A percentile compares a stretch with the other conserved stretches of the same genome.
Evolutionary conservation across 1,140 invertebrate species (phyloP).

Genomic region (Coboldia fuscipes): DNA sequence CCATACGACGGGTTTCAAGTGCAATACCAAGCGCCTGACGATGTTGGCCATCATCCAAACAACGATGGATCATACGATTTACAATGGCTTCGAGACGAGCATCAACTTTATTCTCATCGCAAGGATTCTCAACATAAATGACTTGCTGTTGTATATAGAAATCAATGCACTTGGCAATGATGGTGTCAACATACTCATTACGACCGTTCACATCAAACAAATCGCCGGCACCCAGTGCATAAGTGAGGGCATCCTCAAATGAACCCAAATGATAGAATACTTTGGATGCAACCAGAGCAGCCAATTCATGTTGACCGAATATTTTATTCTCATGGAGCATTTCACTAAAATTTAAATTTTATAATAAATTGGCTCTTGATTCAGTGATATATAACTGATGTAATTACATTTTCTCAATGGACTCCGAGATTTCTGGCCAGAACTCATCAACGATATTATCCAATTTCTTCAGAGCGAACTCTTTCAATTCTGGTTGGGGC

Average conservation of each 20-base stretch:
- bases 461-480: conserved; percentile 77
- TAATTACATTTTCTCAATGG: conserved; percentile 83
- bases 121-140: conserved; percentile 34
- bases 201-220: conserved; percentile 85
- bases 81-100: conserved; percentile 81
- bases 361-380: not conserved
- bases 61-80: conserved; percentile 90
- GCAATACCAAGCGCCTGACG: conserved; percentile 86
- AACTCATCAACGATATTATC: conserved; percentile 92
- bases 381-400: not conserved
- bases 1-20: conserved; percentile 87
- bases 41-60: conserved; percentile 82
- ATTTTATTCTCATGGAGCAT: conserved; percentile 81
- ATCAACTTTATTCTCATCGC: conserved; percentile 54
- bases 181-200: conserved; percentile 93
- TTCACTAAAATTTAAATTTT: conserved; percentile 43
- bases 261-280: conserved; percentile 95
- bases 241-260: conserved; percentile 87
- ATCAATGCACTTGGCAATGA: conserved; percentile 89
- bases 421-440: conserved; percentile 97
- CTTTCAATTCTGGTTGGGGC: conserved; percentile 75
- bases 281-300: conserved; percentile 93
- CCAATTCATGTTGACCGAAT: conserved; percentile 76
- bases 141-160: conserved; percentile 79
- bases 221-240: conserved; percentile 79